A percentile compares a stretch with the other conserved stretches of the same genome.
Conservation (phyloP, 2,888 invertebrate species). For the Busseola fusca region DNA sequence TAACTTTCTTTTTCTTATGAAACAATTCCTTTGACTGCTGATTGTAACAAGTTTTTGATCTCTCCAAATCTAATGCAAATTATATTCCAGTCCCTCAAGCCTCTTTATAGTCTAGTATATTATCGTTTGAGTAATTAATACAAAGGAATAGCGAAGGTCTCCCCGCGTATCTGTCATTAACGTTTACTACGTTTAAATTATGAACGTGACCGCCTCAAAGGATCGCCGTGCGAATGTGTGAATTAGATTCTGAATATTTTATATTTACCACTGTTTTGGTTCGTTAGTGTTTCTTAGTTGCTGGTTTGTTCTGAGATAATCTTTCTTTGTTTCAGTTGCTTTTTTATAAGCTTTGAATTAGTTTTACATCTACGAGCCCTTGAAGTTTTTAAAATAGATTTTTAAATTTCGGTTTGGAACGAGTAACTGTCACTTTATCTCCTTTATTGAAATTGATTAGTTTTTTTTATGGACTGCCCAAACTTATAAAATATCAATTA, state of each 20-base stretch:
- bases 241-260: slow-evolving; percentile 59
- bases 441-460: slow-evolving; percentile 34
- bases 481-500: neutral
- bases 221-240: slow-evolving; percentile 56
- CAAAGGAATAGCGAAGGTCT: slow-evolving; percentile 63
- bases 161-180: slow-evolving; percentile 60
- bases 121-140: slow-evolving; percentile 61
- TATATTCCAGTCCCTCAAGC: neutral
- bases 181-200: slow-evolving; percentile 60
- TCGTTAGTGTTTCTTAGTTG: slow-evolving; percentile 8
- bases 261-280: slow-evolving; percentile 44
- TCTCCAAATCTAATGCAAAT: neutral
- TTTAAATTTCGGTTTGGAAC: neutral
- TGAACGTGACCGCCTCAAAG: slow-evolving; percentile 63
- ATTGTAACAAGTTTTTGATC: neutral
- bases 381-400: neutral
- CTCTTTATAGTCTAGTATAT: slow-evolving; percentile 35
- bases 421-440: neutral
- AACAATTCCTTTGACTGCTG: neutral
- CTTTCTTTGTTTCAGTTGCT: neutral
- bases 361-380: neutral
- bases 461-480: neutral
- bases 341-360: neutral
- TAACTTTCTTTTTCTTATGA: neutral
- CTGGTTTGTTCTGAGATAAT: neutral